Evolutionary conservation across 2,888 invertebrate species (phyloP), one percentile per base, ranked within the genome.

Genomic region (Disparrhopalites patrizii): DNA sequence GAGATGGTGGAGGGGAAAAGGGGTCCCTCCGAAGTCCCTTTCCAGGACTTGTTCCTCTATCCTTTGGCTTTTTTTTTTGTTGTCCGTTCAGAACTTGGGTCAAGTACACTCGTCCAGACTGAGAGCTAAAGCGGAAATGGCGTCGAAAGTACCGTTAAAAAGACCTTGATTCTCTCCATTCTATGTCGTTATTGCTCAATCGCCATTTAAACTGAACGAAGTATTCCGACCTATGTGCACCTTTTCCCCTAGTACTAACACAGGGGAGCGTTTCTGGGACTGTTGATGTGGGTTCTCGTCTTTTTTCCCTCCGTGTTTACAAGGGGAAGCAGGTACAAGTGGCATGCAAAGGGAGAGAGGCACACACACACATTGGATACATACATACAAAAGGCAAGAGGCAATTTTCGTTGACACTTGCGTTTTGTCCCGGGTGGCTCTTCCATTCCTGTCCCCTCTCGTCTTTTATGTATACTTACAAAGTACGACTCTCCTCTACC

Each of bases 341-440:
- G 36, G 7, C 7, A 36, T 36, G 36, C 15, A 15, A 10, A 36
- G 3, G n/a, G 5, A 47, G 47, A 23, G 20, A 47, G 23, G n/a
- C n/a, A n/a, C n/a, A n/a, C n/a, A n/a, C n/a, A n/a, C n/a, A n/a
- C n/a, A n/a, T n/a, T n/a, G n/a, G n/a, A n/a, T n/a, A n/a, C n/a
- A n/a, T n/a, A n/a, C n/a, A n/a, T n/a, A n/a, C n/a, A n/a, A n/a
- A 8, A 23, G 47, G 25, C 20, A 25, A 2, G 25, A 20, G 3
- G 23, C 47, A 8, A 47, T 47, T 47, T 5, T 23, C 5, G 47
- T 47, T 47, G 47, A 47, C 47, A 47, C 47, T 47, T 52, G 20
- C 54, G 30, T 55, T 55, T 28, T 31, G 30, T 31, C 54, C 54
- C 54, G 54, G 54, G 54, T 55, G 54, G 54, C 54, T 52, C n/a